Evolutionary conservation across 2,888 invertebrate genomes (phyloP), one percentile per base, ranked within the genome.

Genomic region (Petrolisthes manimaculis): DNA sequence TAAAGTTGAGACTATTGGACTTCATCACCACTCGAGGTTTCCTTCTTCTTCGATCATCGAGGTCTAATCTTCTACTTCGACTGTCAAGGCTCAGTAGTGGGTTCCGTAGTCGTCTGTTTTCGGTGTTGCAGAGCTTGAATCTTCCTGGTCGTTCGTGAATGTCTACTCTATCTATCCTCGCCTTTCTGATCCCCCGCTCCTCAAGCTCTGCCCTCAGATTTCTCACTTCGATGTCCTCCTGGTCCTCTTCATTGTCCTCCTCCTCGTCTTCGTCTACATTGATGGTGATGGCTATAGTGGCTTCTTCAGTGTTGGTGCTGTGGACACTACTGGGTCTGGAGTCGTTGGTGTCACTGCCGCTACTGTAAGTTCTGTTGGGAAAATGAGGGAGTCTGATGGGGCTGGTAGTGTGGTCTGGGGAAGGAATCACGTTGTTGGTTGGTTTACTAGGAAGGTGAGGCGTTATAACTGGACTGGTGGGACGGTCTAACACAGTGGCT

Each of bases 251-350:
- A 24, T 81, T 77, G 61, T 53, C 86, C 54, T 71, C 56, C 74
- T 80, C 88, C 6, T 69, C 75, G 4, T 79, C 83, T 12, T 86
- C 87, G 24, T 87, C 83, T 21, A 69, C 83, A 56, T 84, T 84
- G 24, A 83, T 14, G 54, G 87, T 83, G 18, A 87, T 69, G 77
- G 87, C 83, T 78, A 87, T 24, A 37, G 21, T 87, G 69, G 79
- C 4, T 56, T 87, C 87, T n/a, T 86, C 86, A 14, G 86, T 78
- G 69, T 77, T 55, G 79, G 71, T 87, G 83, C 87, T 87, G n/a
- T 54, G 37, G 24, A 83, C 55, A 54, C 87, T 83, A n/a, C 21
- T 78, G 18, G 51, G 81, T 12, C 83, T 54, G 3, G 83, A 79
- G 71, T 87, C 79, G 24, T 83, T 61, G 5, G 69, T 71, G 2